Evolutionary conservation across 64 coral and sea anemone genomes (phyloP), one percentile per base, ranked within the genome.

Genomic region (Dendronephthya gigantea): DNA sequence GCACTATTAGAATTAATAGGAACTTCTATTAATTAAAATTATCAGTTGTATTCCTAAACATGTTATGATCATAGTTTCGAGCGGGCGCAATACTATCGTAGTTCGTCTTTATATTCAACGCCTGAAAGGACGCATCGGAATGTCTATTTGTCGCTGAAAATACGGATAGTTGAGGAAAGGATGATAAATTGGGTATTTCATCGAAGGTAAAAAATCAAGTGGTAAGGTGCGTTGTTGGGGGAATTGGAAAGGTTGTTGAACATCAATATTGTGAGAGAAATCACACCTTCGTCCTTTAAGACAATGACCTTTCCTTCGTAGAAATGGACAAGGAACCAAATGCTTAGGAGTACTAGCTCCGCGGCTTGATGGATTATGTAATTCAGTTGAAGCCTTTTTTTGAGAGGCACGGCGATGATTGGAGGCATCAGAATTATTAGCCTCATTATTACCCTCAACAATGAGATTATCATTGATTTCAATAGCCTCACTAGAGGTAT

Each of bases 1-100:
- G 14, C 58, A 66, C 58, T 66, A 15, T 66, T 15, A 15, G 58
- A 66, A 66, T 66, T 66, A 66, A 66, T 66, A 66, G 58, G 58
- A 15, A 66, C 58, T 15, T 66, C 58, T 66, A 66, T 66, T 66
- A 66, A 66, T 5, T 66, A 8, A 66, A 8, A 7, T 66, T 5
- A n/a, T n/a, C n/a, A n/a, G n/a, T n/a, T n/a, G n/a, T 66, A 66
- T 66, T 66, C 58, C 58, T 66, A 66, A 66, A 66, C 58, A 66
- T 66, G 58, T 66, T 66, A 15, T 3, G 58, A 66, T 66, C 14
- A 66, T 66, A 66, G 14, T 66, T 66, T 30, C 58, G 58, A 6
- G 58, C 22, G 14, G 58, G 58, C 58, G 58, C 22, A 66, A 6
- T 66, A 66, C 58, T 66, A 66, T 66, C 58, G 14, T 66, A 66